A percentile compares a stretch with the other conserved stretches of the same genome.
Evolutionary conservation across 2,113 vertebrate species (phyloP).

Genomic region (Pelodiscus sinensis): DNA sequence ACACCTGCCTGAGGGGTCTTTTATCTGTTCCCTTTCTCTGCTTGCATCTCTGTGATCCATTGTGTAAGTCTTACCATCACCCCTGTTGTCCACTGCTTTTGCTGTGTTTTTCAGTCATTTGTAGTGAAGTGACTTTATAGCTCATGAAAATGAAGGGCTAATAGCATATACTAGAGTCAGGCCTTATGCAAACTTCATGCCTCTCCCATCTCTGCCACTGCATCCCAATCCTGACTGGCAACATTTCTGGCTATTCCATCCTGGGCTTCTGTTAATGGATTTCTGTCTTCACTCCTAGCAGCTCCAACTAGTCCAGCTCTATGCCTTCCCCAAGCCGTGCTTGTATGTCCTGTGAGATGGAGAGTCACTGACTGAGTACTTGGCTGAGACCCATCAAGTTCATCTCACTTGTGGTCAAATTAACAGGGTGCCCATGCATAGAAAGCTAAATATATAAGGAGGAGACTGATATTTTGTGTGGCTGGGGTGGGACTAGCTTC

Average conservation of each 20-base stretch:
- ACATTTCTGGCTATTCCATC: background rate
- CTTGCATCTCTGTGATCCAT: background rate
- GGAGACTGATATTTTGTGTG: background rate
- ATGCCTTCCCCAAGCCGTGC: fast-evolving
- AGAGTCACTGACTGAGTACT: background rate
- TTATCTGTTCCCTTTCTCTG: background rate
- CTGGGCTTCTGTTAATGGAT: background rate
- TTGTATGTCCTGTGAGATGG: fast-evolving
- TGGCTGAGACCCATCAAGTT: slow-evolving; percentile 1
- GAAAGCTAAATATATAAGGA: slow-evolving; percentile 7
- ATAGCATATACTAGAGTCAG: background rate
- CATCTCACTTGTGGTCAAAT: background rate
- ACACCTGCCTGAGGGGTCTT: background rate
- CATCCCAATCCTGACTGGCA: background rate
- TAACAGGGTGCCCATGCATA: slow-evolving; percentile 4
- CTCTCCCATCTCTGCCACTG: background rate
- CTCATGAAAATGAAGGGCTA: background rate
- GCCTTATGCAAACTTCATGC: background rate
- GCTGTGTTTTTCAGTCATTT: background rate
- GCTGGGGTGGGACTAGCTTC: background rate
- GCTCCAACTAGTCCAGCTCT: background rate
- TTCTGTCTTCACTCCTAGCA: background rate
- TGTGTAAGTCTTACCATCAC: background rate
- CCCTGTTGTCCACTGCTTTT: background rate
- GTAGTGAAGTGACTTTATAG: background rate